Percentiles rank a stretch among this genome's conserved stretches.
Evolutionary conservation across 2,113 vertebrate genomes (phyloP).

Genomic region (Catharus fuscescens): DNA sequence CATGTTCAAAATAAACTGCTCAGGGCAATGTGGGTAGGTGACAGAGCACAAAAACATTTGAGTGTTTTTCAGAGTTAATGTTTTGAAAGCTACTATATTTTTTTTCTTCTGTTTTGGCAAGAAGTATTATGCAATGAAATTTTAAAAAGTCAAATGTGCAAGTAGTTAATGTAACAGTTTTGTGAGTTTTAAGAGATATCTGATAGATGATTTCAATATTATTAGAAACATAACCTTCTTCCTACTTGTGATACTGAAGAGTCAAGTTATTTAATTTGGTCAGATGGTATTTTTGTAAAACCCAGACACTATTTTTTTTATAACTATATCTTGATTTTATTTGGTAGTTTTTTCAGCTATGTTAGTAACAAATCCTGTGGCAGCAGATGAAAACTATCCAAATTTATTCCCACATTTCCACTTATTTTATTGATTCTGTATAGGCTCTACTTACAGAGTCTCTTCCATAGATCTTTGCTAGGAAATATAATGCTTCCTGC

Average conservation of each 20-base stretch:
- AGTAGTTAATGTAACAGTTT: not conserved
- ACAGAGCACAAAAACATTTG: not conserved
- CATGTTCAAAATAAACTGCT: not conserved
- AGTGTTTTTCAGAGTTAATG: not conserved
- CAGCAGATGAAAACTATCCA: not conserved
- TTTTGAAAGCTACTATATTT: not conserved
- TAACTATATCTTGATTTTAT: not conserved
- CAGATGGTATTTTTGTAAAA: not conserved
- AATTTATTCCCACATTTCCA: not conserved
- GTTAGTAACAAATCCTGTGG: not conserved
- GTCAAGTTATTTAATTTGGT: not conserved
- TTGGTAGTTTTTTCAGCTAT: not conserved
- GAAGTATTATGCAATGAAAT: not conserved
- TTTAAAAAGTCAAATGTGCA: not conserved
- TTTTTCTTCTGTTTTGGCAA: not conserved
- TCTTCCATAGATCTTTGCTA: not conserved
- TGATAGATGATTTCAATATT: not conserved
- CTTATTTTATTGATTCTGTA: not conserved
- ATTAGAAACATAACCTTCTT: not conserved
- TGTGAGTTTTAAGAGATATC: not conserved
- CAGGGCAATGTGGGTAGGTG: not conserved
- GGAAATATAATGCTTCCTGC: not conserved
- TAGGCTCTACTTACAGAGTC: not conserved
- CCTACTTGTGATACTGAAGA: not conserved
- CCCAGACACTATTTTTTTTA: not conserved